These are phyloP conservation scores for Halichoerus grypus DNA, from an alignment of 2,113 vertebrate genomes.

Conservation along the genomic window DNA sequence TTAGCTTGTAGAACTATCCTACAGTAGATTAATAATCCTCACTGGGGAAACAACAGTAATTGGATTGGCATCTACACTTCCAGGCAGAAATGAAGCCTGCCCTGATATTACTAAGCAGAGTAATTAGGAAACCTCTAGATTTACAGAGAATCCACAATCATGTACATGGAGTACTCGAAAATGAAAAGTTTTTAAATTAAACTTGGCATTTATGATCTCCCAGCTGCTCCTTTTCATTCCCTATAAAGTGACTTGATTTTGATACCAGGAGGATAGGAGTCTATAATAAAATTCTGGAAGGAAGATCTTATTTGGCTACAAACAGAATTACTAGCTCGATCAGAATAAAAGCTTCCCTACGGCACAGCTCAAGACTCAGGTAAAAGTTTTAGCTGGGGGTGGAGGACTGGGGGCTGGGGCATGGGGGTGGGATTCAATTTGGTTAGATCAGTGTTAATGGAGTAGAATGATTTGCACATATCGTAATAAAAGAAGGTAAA, in stretches of 20 bases:
- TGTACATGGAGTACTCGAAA: not conserved
- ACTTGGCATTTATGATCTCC: constrained; percentile 65
- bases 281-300: constrained; percentile 12
- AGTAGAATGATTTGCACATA: not conserved
- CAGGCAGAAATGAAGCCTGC: constrained; percentile 23
- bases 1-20: not conserved
- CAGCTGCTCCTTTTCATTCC: constrained; percentile 66
- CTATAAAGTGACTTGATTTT: constrained; percentile 56
- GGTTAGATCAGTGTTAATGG: not conserved
- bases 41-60: not conserved
- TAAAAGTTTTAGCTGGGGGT: fast-evolving
- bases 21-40: not conserved
- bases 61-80: not conserved
- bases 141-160: constrained; percentile 4
- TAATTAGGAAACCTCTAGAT: constrained; percentile 49
- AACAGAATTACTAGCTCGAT: constrained; percentile 21
- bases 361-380: not conserved
- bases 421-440: not conserved
- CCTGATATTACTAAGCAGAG: constrained; percentile 35
- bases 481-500: not conserved
- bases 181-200: constrained; percentile 71
- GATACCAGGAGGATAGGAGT: not conserved
- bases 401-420: fast-evolving
- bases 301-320: constrained; percentile 36
- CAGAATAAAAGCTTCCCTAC: constrained; percentile 34